These are phyloP conservation scores for Mycalesis mineus DNA, from an alignment of 2,888 invertebrate species.

Conservation along the genomic window DNA sequence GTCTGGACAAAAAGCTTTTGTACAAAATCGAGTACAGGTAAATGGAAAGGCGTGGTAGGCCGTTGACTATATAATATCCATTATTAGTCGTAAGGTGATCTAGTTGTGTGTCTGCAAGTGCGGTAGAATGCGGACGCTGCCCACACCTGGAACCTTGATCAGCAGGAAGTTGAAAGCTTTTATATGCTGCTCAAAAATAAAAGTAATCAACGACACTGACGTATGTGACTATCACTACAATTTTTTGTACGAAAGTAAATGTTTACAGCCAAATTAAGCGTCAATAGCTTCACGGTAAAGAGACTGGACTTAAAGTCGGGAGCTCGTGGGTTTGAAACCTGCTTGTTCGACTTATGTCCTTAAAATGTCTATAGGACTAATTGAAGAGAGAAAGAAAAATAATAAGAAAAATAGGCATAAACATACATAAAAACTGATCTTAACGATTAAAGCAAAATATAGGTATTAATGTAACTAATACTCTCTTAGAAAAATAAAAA, in stretches of 20 bases:
- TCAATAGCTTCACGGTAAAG: no score
- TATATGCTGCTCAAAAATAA: constrained; percentile 27
- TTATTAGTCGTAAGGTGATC: constrained; percentile 68
- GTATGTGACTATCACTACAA: neutral
- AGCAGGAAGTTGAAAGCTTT: constrained; percentile 59
- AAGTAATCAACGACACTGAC: neutral
- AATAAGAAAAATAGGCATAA: no score
- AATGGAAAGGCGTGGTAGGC: constrained; percentile 71
- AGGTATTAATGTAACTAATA: no score
- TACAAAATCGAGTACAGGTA: constrained; percentile 36
- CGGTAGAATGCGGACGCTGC: constrained; percentile 70
- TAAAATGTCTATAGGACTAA: no score
- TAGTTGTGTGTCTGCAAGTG: constrained; percentile 57
- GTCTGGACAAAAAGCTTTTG: constrained; percentile 3
- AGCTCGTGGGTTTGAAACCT: no score
- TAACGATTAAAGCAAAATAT: no score
- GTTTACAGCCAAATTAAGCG: no score
- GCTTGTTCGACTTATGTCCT: no score
- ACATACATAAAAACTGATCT: no score
- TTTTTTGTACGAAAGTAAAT: neutral
- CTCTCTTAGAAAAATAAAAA: no score
- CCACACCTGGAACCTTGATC: constrained; percentile 52
- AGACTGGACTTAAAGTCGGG: no score
- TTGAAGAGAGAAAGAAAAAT: no score
- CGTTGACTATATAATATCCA: constrained; percentile 54